A percentile compares a stretch with the other conserved stretches of the same genome.
Evolutionary conservation across 2,888 invertebrate genomes (phyloP).

Genomic region (Hofmannophila pseudospretella): DNA sequence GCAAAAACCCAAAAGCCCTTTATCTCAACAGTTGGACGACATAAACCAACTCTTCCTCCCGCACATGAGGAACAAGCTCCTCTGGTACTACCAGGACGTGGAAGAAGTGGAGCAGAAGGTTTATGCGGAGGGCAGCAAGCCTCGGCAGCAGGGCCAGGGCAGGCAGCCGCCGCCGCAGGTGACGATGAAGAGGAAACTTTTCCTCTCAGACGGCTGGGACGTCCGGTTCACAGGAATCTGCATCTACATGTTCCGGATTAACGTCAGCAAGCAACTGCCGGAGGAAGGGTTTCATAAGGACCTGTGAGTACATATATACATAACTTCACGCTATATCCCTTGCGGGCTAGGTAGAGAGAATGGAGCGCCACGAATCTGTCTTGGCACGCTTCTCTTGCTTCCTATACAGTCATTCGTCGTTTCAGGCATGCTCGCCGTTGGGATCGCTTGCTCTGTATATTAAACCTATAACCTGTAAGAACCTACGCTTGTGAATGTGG

Average conservation of each 20-base stretch:
- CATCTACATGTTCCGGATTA: slow-evolving; percentile 91
- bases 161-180: slow-evolving; percentile 59
- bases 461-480: too few relatives aligned
- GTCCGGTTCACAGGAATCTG: slow-evolving; percentile 89
- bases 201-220: slow-evolving; percentile 91
- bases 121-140: slow-evolving; percentile 61
- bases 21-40: slow-evolving; percentile 83
- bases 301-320: slow-evolving; percentile 62
- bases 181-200: slow-evolving; percentile 85
- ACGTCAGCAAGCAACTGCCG: slow-evolving; percentile 89
- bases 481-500: too few relatives aligned
- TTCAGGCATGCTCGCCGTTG: too few relatives aligned
- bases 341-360: too few relatives aligned
- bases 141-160: slow-evolving; percentile 62
- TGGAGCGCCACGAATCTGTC: too few relatives aligned
- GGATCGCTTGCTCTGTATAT: too few relatives aligned
- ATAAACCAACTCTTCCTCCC: slow-evolving; percentile 92
- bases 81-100: slow-evolving; percentile 94
- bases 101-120: slow-evolving; percentile 82
- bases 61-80: slow-evolving; percentile 88
- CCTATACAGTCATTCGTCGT: too few relatives aligned
- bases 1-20: too few relatives aligned
- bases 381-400: too few relatives aligned
- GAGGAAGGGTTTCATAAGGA: slow-evolving; percentile 96
- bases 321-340: too few relatives aligned